These are phyloP conservation scores for Hypsopygia costalis DNA, from an alignment of 2,888 invertebrate genomes.

Conservation along the genomic window DNA sequence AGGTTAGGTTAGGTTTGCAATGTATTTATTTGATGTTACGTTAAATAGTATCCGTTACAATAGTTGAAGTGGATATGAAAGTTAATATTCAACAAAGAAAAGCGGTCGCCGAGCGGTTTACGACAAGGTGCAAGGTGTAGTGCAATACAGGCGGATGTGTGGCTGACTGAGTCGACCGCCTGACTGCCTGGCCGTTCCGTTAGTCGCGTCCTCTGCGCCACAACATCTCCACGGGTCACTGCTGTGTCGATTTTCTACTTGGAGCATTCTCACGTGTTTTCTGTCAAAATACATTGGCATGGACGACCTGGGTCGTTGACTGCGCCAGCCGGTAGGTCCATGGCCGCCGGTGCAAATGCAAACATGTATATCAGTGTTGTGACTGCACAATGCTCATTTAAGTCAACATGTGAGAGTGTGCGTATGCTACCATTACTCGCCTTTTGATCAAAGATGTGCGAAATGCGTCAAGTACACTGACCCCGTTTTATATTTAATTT, in stretches of 20 bases:
- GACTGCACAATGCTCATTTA: slow-evolving; percentile 11
- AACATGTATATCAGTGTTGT: slow-evolving; percentile 18
- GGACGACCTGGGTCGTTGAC: slow-evolving; percentile 22
- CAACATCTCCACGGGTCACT: slow-evolving; percentile 1
- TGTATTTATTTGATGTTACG: no score
- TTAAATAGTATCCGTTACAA: no score
- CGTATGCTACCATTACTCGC: slow-evolving; percentile 18
- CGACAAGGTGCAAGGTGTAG: slow-evolving; percentile 19
- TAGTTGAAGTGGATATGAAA: slow-evolving; percentile 31
- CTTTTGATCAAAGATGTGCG: slow-evolving; percentile 43
- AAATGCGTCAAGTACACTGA: slow-evolving; percentile 51
- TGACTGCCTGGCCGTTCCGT: slow-evolving; percentile 38
- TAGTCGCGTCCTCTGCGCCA: slow-evolving; percentile 18
- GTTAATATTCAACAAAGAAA: slow-evolving; percentile 20
- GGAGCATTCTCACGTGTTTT: slow-evolving; percentile 5
- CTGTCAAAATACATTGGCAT: slow-evolving; percentile 4
- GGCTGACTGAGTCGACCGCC: slow-evolving; percentile 33
- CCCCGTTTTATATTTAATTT: slow-evolving; percentile 38
- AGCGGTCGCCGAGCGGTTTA: neutral
- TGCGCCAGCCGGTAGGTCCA: slow-evolving; percentile 16
- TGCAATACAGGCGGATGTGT: slow-evolving; percentile 39
- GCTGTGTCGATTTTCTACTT: slow-evolving; percentile 9
- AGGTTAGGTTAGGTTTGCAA: no score
- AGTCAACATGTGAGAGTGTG: slow-evolving; percentile 6
- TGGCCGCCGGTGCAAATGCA: slow-evolving; percentile 14